Base-by-base conservation (phyloP, 2,113 vertebrate species). In the Cathartes aura region DNA sequence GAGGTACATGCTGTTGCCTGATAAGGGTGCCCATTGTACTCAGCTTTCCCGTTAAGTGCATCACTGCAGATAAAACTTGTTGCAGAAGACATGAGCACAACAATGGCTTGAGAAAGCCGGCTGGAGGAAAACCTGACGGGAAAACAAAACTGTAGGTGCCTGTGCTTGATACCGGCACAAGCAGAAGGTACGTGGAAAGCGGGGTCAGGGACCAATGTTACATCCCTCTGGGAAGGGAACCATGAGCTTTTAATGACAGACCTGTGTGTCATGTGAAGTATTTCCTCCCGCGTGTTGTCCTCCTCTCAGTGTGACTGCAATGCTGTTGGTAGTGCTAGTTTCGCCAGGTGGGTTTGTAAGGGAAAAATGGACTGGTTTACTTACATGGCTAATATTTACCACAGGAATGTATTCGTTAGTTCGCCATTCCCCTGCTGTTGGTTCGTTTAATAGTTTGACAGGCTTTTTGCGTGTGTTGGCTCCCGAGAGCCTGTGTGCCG, bases 211-310 rank as follows among this genome's bases (percentile, higher is more conserved):
- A 8, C 3, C 30, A 3, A 0, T 1, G 15, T 4, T 16, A 5
- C 27, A 8, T 5, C 40, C 48, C 16, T 11, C 9, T 10, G 30
- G 43, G 53, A 24, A 38, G 16, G 16, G n/a, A 17, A 23, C 15
- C 34, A 2, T 0, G 42, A 11, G 67, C 48, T 59, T 4, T 9
- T 2, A 6, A 3, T 0, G 9, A 21, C 48, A 23, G 52, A 5
- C 5, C 53, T 1, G 12, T 1, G 32, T 7, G 24, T 8, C 14
- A 0, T 0, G 7, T 0, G 5, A 24, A 1, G 12, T 2, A 0
- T 4, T 34, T 26, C 38, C 8, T 24, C 4, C 4, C 4, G 1
- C 24, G 29, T 2, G 11, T 18, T 15, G 43, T 7, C 38, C 81
- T 20, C 9, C 0, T 18, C 59, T 15, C 72, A 0, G 52, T 0